phyloP scores from a whole-genome alignment of 1,140 invertebrate species.

The Oscheius sp. region DNA sequence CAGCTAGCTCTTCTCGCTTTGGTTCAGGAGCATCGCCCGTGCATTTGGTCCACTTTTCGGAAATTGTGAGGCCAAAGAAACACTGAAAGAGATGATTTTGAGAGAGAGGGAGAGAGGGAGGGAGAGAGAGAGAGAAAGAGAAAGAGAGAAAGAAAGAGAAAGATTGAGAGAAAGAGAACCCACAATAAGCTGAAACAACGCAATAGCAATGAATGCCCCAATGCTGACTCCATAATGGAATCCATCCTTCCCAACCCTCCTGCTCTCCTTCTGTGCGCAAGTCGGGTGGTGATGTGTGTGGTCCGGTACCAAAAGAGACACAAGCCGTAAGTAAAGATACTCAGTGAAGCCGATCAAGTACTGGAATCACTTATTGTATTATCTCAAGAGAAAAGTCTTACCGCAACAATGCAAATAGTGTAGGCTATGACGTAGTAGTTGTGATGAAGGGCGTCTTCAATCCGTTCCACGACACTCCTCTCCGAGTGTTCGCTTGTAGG shows the following conservation, averaged over 20 bases:
- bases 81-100: conserved; percentile 13
- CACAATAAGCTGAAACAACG: conserved; percentile 29
- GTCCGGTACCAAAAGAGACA: conserved; percentile 8
- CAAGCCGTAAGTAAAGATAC: conserved; percentile 30
- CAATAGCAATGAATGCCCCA: conserved; percentile 24
- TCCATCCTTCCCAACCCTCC: conserved; percentile 30
- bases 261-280: conserved; percentile 2
- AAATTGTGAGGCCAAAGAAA: conserved; percentile 33
- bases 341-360: conserved; percentile 34
- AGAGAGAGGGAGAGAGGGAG: too few species aligned
- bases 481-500: conserved; percentile 2
- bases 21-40: conserved; percentile 1
- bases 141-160: neutral
- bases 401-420: conserved; percentile 21
- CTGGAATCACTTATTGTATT: conserved; percentile 26
- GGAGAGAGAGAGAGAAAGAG: neutral
- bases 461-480: conserved; percentile 12
- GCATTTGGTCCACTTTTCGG: conserved; percentile 31
- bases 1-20: conserved; percentile 14
- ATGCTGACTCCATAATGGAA: conserved; percentile 31
- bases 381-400: neutral
- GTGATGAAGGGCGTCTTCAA: conserved; percentile 14
- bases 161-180: neutral
- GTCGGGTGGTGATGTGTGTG: conserved; percentile 16
- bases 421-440: conserved; percentile 35